These are phyloP conservation scores for Oxyura jamaicensis DNA, from an alignment of 2,113 vertebrate species.

Conservation along the genomic window DNA sequence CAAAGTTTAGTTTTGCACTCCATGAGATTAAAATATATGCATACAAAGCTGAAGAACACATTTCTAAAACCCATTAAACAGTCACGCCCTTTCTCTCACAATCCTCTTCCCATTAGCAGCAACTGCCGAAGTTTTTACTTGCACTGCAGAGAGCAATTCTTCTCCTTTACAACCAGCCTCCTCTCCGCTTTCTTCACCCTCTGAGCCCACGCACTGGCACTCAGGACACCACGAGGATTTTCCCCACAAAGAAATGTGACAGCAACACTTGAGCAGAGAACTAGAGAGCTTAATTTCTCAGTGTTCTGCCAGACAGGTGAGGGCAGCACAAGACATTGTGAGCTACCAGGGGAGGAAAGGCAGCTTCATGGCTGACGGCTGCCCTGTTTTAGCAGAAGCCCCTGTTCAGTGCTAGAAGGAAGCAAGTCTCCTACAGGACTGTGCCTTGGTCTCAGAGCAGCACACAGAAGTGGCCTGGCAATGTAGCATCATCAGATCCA, in stretches of 20 bases:
- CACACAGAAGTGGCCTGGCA: background rate
- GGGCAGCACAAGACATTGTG: background rate
- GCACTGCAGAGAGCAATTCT: background rate
- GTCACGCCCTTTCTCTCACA: constrained; percentile 9
- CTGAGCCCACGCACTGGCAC: background rate
- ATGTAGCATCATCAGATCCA: background rate
- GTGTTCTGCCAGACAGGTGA: background rate
- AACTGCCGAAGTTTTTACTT: constrained; percentile 40
- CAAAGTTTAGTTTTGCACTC: constrained; percentile 54
- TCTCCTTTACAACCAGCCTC: background rate
- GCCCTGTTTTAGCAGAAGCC: background rate
- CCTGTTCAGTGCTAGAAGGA: background rate
- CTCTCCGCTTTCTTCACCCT: background rate
- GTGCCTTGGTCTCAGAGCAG: background rate
- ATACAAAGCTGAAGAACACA: constrained; percentile 65
- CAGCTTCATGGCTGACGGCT: background rate
- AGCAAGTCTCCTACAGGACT: rapidly evolving
- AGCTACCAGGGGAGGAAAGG: background rate
- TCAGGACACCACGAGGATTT: background rate
- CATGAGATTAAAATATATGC: constrained; percentile 61
- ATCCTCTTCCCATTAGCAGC: constrained; percentile 38
- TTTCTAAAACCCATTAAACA: constrained; percentile 67
- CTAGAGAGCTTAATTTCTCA: background rate
- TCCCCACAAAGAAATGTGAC: background rate
- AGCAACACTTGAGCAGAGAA: background rate